Percentiles rank a stretch among this genome's conserved stretches.
phyloP scores from a whole-genome alignment of 2,888 invertebrate genomes.

The Caradrina clavipalpis region DNA sequence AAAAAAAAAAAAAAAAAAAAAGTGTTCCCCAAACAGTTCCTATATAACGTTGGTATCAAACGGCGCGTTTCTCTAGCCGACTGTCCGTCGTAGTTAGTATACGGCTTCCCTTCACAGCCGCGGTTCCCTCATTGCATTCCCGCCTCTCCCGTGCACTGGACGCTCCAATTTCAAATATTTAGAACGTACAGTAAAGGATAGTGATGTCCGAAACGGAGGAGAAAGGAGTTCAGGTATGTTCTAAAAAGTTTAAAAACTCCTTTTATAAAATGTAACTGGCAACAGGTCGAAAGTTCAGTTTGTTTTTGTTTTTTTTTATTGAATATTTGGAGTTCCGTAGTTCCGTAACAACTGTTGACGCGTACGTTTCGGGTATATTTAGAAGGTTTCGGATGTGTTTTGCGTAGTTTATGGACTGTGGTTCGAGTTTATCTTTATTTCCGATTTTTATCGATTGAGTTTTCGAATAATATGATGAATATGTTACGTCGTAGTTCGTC shows the following conservation, averaged over 20 bases:
- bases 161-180: constrained; percentile 51
- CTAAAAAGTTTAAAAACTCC: constrained; percentile 1
- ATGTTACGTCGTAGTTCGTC: no score
- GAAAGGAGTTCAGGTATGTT: constrained; percentile 79
- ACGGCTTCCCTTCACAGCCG: constrained; percentile 71
- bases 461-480: neutral
- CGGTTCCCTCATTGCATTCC: constrained; percentile 74
- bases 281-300: neutral
- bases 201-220: constrained; percentile 79
- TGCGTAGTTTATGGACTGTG: constrained; percentile 30
- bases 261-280: neutral
- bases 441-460: constrained; percentile 8
- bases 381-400: constrained; percentile 53
- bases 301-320: constrained; percentile 27
- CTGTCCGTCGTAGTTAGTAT: constrained; percentile 58
- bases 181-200: constrained; percentile 16
- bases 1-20: no score
- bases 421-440: constrained; percentile 34
- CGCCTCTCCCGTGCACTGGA: constrained; percentile 67
- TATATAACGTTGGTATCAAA: constrained; percentile 24
- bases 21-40: neutral
- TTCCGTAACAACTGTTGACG: constrained; percentile 33
- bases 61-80: constrained; percentile 55
- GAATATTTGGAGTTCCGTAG: constrained; percentile 30
- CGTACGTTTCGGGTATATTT: constrained; percentile 46